Conservation (phyloP, 1,140 invertebrate genomes). For the Magallana ariakensis region DNA sequence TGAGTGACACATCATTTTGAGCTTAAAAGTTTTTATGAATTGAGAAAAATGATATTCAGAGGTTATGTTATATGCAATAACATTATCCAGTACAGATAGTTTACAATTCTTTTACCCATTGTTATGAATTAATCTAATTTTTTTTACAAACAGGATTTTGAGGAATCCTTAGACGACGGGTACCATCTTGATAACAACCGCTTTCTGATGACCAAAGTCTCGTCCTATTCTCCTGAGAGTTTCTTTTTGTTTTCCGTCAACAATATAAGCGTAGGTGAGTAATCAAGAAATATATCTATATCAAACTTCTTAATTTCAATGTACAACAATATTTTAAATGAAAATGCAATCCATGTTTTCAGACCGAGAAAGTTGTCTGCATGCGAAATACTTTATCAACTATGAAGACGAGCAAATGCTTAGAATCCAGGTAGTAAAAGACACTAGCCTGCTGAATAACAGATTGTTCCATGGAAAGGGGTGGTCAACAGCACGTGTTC, state of each 20-base stretch:
- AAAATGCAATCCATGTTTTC: no score
- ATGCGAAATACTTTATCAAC: not conserved
- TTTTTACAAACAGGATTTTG: not conserved
- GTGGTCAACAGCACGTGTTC: constrained; percentile 5
- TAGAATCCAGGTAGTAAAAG: not conserved
- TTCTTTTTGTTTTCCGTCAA: not conserved
- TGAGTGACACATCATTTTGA: no score
- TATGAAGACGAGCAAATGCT: not conserved
- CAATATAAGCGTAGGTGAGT: not conserved
- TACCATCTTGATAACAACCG: not conserved
- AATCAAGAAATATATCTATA: no score
- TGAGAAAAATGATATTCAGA: no score
- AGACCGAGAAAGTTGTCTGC: not conserved
- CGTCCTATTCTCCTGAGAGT: not conserved
- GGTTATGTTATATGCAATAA: no score
- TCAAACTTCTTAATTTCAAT: no score
- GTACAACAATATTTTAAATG: no score
- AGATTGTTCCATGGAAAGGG: not conserved
- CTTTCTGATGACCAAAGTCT: not conserved
- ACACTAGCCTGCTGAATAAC: not conserved
- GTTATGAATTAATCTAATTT: no score
- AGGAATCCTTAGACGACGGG: not conserved
- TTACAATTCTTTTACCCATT: no score
- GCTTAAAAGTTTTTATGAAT: no score
- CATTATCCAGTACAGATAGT: no score